phyloP scores from a whole-genome alignment of 2,113 vertebrate species.

The Coptodon rendalli region DNA sequence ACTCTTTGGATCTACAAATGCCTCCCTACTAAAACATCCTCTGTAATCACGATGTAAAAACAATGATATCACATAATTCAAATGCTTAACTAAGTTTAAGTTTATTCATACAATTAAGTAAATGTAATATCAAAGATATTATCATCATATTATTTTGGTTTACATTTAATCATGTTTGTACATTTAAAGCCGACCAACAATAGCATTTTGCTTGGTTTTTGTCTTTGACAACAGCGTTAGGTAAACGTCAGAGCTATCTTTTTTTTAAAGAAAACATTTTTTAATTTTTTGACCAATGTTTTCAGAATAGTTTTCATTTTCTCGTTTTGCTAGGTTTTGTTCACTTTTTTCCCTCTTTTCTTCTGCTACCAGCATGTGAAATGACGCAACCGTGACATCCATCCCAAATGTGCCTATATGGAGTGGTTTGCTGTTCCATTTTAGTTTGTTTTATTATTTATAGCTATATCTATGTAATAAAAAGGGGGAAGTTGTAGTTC shows the following conservation, averaged over 20 bases:
- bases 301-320: neutral
- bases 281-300: neutral
- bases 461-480: neutral
- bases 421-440: neutral
- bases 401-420: neutral
- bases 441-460: neutral
- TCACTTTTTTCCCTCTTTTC: rapidly evolving
- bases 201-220: neutral
- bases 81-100: neutral
- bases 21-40: neutral
- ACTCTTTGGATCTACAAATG: neutral
- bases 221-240: neutral
- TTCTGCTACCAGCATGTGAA: neutral
- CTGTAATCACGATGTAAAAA: neutral
- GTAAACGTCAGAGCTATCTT: neutral
- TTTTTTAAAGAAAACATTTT: neutral
- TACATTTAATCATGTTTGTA: neutral
- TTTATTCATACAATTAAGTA: neutral
- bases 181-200: neutral
- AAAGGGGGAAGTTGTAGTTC: neutral
- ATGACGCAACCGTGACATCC: neutral
- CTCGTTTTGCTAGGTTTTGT: neutral
- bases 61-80: neutral
- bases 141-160: neutral
- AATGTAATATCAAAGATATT: neutral